Conservation (phyloP, 2,113 vertebrate species). For the Marmota flaviventris region DNA sequence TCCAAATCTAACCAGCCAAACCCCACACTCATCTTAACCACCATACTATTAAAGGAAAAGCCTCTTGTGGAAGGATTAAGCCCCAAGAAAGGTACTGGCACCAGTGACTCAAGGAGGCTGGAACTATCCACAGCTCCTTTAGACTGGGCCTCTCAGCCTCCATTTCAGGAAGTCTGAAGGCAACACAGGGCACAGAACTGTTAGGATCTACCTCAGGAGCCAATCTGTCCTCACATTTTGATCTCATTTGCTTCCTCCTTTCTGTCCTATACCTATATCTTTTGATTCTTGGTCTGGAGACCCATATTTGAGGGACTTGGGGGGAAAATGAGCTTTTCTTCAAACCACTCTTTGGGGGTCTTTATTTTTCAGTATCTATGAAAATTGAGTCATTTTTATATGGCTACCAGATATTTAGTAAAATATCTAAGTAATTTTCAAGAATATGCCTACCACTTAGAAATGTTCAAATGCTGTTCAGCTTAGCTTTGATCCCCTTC, state of each 20-base stretch:
- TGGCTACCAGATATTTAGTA: too few relatives aligned
- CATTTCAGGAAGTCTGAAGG: neutral
- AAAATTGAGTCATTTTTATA: neutral
- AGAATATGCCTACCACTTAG: neutral
- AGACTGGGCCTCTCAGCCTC: neutral
- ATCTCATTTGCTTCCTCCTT: neutral
- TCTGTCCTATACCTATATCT: neutral
- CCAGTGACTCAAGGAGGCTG: rapidly evolving
- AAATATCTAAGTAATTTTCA: neutral
- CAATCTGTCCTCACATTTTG: neutral
- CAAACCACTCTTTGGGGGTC: neutral
- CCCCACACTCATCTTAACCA: neutral
- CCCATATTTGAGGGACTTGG: neutral
- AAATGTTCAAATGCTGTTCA: neutral
- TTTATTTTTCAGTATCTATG: neutral
- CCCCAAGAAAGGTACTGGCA: neutral
- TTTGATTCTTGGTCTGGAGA: neutral
- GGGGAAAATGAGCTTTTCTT: neutral
- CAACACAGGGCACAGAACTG: neutral
- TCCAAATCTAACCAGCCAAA: neutral
- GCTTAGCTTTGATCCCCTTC: neutral
- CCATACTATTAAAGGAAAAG: neutral
- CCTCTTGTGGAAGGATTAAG: neutral
- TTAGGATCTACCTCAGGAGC: neutral
- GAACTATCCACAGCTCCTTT: too few relatives aligned